Conservation (phyloP, 2,113 vertebrate species). For the Columba janthina region DNA sequence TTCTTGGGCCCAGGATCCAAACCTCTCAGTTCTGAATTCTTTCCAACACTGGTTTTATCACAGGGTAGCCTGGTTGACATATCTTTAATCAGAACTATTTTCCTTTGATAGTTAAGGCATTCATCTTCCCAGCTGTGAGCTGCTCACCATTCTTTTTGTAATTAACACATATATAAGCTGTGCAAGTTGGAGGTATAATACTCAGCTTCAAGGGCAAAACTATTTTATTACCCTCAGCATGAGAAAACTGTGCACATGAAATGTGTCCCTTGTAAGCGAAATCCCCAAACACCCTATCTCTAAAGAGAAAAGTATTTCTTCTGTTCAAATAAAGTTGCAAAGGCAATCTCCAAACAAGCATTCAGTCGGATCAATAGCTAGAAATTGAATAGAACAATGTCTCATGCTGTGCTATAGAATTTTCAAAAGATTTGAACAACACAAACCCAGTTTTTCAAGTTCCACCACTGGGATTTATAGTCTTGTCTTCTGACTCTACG, state of each 20-base stretch:
- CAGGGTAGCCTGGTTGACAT: neutral
- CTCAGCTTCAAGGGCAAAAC: constrained; percentile 36
- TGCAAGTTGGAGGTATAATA: neutral
- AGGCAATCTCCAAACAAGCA: constrained; percentile 68
- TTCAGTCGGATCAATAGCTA: constrained; percentile 68
- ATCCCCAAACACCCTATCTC: neutral
- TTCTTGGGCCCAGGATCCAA: neutral
- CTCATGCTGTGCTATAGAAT: constrained; percentile 71
- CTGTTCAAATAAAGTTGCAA: constrained; percentile 66
- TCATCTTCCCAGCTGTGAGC: neutral
- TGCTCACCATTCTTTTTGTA: neutral
- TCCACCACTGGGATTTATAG: constrained; percentile 59
- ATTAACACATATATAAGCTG: neutral
- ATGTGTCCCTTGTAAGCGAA: constrained; percentile 14
- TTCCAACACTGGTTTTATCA: neutral
- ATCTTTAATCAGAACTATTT: neutral
- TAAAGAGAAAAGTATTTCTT: constrained; percentile 61
- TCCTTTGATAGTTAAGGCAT: neutral
- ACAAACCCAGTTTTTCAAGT: constrained; percentile 65
- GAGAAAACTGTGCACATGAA: constrained; percentile 9
- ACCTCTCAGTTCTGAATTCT: neutral
- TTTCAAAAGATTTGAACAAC: constrained; percentile 69
- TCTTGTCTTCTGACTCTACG: constrained; percentile 5
- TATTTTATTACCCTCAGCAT: constrained; percentile 10
- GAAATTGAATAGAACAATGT: constrained; percentile 75